These are phyloP conservation scores for Apis florea DNA, from an alignment of 1,140 invertebrate genomes.

Conservation along the genomic window DNA sequence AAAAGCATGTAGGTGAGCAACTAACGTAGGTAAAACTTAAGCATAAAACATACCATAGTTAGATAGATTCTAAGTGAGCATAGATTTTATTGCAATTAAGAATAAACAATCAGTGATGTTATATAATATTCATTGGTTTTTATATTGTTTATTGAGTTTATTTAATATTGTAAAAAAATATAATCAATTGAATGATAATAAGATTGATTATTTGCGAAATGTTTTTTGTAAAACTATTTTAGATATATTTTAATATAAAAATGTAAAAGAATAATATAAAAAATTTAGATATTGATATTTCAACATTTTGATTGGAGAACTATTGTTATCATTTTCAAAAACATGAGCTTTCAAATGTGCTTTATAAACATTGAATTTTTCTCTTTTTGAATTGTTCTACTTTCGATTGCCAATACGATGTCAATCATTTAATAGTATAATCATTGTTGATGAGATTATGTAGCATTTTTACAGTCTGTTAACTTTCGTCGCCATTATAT, in stretches of 20 bases:
- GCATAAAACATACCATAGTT: conserved; percentile 14
- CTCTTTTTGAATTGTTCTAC: neutral
- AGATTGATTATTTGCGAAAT: neutral
- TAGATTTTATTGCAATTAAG: neutral
- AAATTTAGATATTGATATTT: conserved; percentile 5
- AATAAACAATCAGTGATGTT: neutral
- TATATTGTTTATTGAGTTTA: neutral
- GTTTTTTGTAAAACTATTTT: neutral
- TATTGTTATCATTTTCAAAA: neutral
- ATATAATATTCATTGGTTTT: neutral
- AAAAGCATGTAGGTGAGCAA: neutral
- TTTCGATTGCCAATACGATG: neutral
- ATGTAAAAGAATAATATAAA: neutral
- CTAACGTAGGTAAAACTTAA: neutral
- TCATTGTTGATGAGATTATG: neutral
- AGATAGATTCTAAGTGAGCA: neutral
- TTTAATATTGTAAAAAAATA: neutral
- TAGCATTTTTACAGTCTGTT: neutral
- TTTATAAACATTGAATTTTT: neutral
- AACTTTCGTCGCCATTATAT: conserved; percentile 46
- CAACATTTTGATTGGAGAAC: conserved; percentile 13
- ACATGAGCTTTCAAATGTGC: neutral
- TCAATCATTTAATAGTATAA: neutral
- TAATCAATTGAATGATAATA: too few species aligned
- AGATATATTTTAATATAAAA: neutral